phyloP scores from a whole-genome alignment of 2,888 invertebrate species.

The Ptilodon capucinus region DNA sequence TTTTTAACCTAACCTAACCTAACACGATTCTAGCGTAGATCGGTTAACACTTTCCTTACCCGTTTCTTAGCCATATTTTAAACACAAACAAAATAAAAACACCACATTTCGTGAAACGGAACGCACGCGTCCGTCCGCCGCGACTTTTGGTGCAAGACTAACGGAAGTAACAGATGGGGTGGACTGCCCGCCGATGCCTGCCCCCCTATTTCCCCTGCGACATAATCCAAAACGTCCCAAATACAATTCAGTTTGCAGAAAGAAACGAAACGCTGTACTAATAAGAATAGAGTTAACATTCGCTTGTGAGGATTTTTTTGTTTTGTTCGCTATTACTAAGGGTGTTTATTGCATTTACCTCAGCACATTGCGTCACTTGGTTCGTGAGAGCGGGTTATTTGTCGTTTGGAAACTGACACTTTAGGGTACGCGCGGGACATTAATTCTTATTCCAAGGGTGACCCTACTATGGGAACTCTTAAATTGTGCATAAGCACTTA shows the following conservation, averaged over 20 bases:
- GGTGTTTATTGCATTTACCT: conserved; percentile 43
- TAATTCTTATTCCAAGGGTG: conserved; percentile 7
- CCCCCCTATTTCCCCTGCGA: conserved; percentile 58
- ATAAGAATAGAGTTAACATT: conserved; percentile 22
- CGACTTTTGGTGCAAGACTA: conserved; percentile 52
- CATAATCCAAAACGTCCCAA: conserved; percentile 44
- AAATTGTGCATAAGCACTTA: neutral
- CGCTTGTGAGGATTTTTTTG: conserved; percentile 1
- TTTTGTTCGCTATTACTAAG: neutral
- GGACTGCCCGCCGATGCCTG: conserved; percentile 47
- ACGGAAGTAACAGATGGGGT: conserved; percentile 50
- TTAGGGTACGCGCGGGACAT: conserved; percentile 12
- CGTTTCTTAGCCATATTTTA: conserved; percentile 72
- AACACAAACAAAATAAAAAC: conserved; percentile 40
- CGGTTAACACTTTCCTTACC: conserved; percentile 52
- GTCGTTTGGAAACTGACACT: conserved; percentile 13
- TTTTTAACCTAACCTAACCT: too few species aligned
- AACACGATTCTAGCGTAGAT: neutral
- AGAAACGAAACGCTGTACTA: conserved; percentile 29
- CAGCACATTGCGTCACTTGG: conserved; percentile 32
- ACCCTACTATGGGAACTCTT: too few species aligned
- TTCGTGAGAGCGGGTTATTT: conserved; percentile 25
- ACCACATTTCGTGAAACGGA: conserved; percentile 28
- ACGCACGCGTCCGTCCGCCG: conserved; percentile 40
- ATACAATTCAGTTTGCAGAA: conserved; percentile 19